phyloP scores from a whole-genome alignment of 2,797 vertebrate species.

The Molossus alvarezi region DNA sequence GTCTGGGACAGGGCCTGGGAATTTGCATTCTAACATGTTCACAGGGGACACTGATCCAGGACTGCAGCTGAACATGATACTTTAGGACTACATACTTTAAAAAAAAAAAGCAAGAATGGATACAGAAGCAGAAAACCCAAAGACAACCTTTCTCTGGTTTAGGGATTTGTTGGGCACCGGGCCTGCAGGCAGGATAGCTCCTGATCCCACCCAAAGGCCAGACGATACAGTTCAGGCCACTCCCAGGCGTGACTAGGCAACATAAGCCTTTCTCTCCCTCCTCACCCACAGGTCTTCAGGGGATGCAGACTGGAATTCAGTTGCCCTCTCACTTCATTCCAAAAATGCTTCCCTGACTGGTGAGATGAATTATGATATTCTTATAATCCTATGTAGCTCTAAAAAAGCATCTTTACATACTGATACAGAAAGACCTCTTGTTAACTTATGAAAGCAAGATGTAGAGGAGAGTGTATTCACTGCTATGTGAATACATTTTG shows the following conservation, averaged over 20 bases:
- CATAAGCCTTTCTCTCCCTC: not conserved
- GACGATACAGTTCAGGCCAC: not conserved
- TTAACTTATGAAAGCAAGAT: not conserved
- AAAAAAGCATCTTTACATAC: not conserved
- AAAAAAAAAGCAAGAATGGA: not conserved
- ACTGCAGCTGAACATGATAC: not conserved
- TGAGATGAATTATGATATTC: conserved; percentile 34
- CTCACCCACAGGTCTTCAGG: not conserved
- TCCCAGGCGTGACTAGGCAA: not conserved
- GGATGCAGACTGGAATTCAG: not conserved
- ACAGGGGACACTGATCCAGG: not conserved
- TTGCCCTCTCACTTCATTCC: not conserved
- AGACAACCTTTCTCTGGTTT: not conserved
- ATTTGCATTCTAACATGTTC: not conserved
- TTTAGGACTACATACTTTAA: not conserved
- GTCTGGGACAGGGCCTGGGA: not conserved
- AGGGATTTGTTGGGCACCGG: not conserved
- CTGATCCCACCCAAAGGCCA: not conserved
- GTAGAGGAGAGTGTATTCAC: not conserved
- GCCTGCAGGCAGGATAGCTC: not conserved
- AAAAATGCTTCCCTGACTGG: conserved; percentile 6
- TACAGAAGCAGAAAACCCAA: not conserved
- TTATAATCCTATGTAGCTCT: not conserved
- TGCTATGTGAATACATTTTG: conserved; percentile 1
- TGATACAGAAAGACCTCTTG: not conserved